phyloP scores from a whole-genome alignment of 2,113 vertebrate genomes.

The Irena cyanogastra region DNA sequence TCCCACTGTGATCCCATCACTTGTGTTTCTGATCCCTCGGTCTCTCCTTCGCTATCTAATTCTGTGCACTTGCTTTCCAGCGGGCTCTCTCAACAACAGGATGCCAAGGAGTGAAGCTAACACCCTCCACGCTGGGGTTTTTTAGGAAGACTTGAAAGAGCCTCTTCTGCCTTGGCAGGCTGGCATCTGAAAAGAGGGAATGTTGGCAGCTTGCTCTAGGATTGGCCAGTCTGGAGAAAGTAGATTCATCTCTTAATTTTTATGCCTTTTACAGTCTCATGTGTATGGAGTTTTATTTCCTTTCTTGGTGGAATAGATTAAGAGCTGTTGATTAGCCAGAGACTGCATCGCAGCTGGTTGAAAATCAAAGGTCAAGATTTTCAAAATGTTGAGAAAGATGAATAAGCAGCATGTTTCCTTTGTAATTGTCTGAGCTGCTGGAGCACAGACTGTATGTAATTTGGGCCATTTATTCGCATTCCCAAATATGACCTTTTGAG shows the following conservation, averaged over 20 bases:
- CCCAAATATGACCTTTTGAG: not conserved
- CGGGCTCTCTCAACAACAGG: not conserved
- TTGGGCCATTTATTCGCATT: not conserved
- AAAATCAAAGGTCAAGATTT: constrained; percentile 2
- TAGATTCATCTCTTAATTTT: not conserved
- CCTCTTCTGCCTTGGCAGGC: not conserved
- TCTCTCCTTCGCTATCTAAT: not conserved
- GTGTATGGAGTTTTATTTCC: not conserved
- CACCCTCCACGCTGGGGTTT: not conserved
- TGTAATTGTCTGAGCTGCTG: not conserved
- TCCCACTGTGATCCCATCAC: constrained; percentile 25
- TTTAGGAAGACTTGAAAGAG: not conserved
- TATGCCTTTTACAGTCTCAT: not conserved
- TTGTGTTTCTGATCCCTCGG: not conserved
- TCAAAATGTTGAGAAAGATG: not conserved
- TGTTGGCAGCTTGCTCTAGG: not conserved
- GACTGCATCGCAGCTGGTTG: not conserved
- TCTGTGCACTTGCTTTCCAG: constrained; percentile 17
- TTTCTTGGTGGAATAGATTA: not conserved
- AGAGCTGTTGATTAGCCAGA: not conserved
- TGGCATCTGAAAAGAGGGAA: not conserved
- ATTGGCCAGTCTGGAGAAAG: not conserved
- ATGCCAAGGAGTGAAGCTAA: not conserved
- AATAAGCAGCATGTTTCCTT: not conserved
- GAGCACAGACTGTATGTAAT: not conserved